A percentile compares a stretch with the other conserved stretches of the same genome.
Evolutionary conservation across 2,888 invertebrate genomes (phyloP).

Genomic region (Drosophila melanosoma): DNA sequence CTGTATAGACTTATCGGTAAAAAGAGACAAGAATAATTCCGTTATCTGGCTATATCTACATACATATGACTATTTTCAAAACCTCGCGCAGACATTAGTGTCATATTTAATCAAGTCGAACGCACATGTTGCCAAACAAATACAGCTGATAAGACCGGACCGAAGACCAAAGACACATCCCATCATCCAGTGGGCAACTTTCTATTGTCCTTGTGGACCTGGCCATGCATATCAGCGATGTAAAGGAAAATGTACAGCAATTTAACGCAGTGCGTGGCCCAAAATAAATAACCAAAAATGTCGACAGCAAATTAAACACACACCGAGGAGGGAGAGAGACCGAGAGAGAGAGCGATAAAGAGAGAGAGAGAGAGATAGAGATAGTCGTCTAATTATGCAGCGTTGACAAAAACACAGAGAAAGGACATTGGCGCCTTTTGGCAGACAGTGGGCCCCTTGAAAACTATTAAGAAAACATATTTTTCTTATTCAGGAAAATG

Average conservation of each 20-base stretch:
- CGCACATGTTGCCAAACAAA: conserved; percentile 50
- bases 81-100: conserved; percentile 13
- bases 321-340: conserved; percentile 12
- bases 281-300: conserved; percentile 67
- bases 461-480: conserved; percentile 77
- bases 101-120: conserved; percentile 42
- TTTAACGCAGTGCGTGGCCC: conserved; percentile 57
- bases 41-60: conserved; percentile 42
- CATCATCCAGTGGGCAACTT: conserved; percentile 29
- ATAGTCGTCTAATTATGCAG: conserved; percentile 70
- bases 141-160: conserved; percentile 36
- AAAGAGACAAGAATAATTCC: conserved; percentile 14
- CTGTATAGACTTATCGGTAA: conserved; percentile 1
- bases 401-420: conserved; percentile 68
- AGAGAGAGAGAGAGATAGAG: neutral
- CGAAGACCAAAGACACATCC: conserved; percentile 39
- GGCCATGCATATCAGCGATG: conserved; percentile 19
- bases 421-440: conserved; percentile 57
- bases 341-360: neutral
- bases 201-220: conserved; percentile 18
- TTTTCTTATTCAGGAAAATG: conserved; percentile 55
- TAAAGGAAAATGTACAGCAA: conserved; percentile 22
- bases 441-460: conserved; percentile 21
- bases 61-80: conserved; percentile 18
- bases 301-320: conserved; percentile 63